Percentiles rank a stretch among this genome's conserved stretches.
These are phyloP conservation scores for Trilocha varians DNA, from an alignment of 2,888 invertebrate genomes.

Conservation along the genomic window DNA sequence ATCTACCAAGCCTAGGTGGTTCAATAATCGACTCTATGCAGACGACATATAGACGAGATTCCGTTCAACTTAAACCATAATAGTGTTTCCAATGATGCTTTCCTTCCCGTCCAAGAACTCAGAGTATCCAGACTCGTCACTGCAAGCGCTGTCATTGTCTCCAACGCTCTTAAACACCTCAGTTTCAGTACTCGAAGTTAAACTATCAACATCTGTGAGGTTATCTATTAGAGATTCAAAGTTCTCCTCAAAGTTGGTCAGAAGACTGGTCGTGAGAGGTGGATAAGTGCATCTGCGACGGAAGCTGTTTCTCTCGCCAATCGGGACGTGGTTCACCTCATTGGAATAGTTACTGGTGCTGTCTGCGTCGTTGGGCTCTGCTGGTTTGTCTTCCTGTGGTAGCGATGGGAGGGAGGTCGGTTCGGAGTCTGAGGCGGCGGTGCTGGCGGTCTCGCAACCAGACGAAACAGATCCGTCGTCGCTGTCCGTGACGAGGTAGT, in stretches of 20 bases:
- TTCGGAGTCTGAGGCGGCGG: constrained; percentile 76
- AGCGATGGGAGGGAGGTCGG: constrained; percentile 61
- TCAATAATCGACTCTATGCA: no score
- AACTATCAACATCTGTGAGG: constrained; percentile 50
- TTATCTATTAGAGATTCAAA: constrained; percentile 61
- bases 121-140: constrained; percentile 93
- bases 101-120: constrained; percentile 77
- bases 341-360: constrained; percentile 15
- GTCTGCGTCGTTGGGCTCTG: constrained; percentile 38
- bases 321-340: constrained; percentile 63
- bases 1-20: not conserved
- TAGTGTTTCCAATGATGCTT: constrained; percentile 63
- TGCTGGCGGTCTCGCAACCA: constrained; percentile 86
- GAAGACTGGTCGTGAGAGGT: constrained; percentile 38
- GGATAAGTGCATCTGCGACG: constrained; percentile 62
- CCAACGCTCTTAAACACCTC: constrained; percentile 68
- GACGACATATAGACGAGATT: no score
- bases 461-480: constrained; percentile 85
- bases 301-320: constrained; percentile 61
- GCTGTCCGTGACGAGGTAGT: constrained; percentile 76
- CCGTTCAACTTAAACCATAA: constrained; percentile 46
- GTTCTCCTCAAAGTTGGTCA: constrained; percentile 45
- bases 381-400: constrained; percentile 50
- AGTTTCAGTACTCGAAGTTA: constrained; percentile 53
- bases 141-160: constrained; percentile 86